Conservation (phyloP, 2,888 invertebrate genomes). For the Galerucella nymphaeae region DNA sequence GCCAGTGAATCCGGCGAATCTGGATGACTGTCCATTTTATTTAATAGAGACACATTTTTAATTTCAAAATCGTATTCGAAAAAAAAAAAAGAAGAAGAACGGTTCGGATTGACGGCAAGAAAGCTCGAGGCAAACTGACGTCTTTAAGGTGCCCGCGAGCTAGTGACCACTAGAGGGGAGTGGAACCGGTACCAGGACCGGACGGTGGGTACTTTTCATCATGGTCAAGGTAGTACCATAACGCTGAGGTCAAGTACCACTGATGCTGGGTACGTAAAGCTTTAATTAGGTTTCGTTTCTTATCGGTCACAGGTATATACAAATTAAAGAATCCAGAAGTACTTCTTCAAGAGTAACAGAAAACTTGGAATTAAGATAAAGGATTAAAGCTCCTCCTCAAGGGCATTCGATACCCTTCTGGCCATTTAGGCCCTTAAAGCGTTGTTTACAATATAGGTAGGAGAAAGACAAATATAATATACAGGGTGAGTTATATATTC, state of each 20-base stretch:
- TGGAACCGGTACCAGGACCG: slow-evolving; percentile 46
- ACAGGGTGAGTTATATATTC: not conserved
- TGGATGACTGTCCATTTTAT: slow-evolving; percentile 62
- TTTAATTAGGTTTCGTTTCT: slow-evolving; percentile 5
- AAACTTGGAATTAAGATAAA: too few species aligned
- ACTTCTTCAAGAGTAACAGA: too few species aligned
- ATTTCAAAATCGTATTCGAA: slow-evolving; percentile 36
- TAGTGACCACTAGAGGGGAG: slow-evolving; percentile 57
- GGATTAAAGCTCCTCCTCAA: too few species aligned
- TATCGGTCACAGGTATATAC: slow-evolving; percentile 4
- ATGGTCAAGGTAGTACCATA: slow-evolving; percentile 36
- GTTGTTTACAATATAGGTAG: too few species aligned
- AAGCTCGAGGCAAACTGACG: slow-evolving; percentile 63
- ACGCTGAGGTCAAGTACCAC: slow-evolving; percentile 8
- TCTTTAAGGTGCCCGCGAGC: slow-evolving; percentile 62
- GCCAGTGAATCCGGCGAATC: slow-evolving; percentile 64
- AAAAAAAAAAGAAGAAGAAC: slow-evolving; percentile 48
- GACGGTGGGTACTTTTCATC: slow-evolving; percentile 15
- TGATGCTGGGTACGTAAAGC: not conserved
- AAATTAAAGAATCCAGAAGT: too few species aligned
- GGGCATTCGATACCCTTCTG: too few species aligned
- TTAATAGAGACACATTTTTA: slow-evolving; percentile 52
- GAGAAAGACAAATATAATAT: not conserved
- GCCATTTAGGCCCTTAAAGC: too few species aligned
- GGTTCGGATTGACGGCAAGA: slow-evolving; percentile 52